Base-by-base conservation (phyloP, 2,797 vertebrate genomes). In the Lates japonicus region DNA sequence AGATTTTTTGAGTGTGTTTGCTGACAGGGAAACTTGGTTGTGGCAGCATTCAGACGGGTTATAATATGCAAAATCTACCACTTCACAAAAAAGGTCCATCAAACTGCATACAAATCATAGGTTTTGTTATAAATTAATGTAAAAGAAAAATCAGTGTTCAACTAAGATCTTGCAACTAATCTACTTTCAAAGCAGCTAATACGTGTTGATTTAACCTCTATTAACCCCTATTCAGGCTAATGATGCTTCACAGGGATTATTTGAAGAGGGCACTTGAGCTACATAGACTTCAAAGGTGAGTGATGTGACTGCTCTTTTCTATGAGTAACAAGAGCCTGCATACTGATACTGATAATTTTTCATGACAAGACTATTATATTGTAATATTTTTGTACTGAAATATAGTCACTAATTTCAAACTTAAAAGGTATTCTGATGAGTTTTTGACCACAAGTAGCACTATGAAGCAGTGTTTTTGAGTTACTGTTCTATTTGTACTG, bases 1-100 rank as follows among this genome's bases (percentile, higher is more conserved):
- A 94, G 89, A 93, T 95, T 92, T 29, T 90, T 86, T 89, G 84
- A 89, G 85, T 82, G 82, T 52, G 79, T 87, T 80, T 83, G 87
- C 80, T 83, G 82, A 88, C 87, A 74, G 82, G 76, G 62, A 88
- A 86, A 88, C 88, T 82, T 84, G 81, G 78, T 81, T 73, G 81
- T 68, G 82, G 78, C 78, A 72, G 66, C 68, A 55, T 74, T 80
- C 25, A 81, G 63, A 74, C 8, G 20, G 39, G 76, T 73, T 83
- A 70, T 39, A 39, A 60, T 33, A 31, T 22, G 55, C 48, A 63
- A 51, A 70, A 64, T 33, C 12, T 22, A 31, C 12, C 17, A 46
- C 42, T 72, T 39, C 25, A 55, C 42, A 69, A 63, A 61, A 76
- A 78, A 59, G 46, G 31, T 67, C 33, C 12, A 44, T 66, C 39